Evolutionary conservation across 2,113 vertebrate species (phyloP).

Genomic region (Jacana jacana): DNA sequence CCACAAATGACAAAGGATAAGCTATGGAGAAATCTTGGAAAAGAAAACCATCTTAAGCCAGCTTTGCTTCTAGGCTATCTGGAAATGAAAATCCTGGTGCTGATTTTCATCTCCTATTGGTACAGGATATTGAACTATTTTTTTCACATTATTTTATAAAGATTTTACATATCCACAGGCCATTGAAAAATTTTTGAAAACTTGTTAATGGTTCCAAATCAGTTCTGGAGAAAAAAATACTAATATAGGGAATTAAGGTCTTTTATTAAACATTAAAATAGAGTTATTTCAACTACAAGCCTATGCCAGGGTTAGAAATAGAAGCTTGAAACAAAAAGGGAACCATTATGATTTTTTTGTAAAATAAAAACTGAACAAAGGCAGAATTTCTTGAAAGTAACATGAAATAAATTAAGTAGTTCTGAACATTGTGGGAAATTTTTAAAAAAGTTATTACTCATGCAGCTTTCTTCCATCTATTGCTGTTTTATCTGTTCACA

Average conservation of each 20-base stretch:
- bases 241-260: background rate
- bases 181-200: background rate
- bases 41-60: background rate
- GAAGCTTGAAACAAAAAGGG: background rate
- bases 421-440: background rate
- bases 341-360: background rate
- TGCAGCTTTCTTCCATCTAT: background rate
- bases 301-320: background rate
- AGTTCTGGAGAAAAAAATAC: background rate
- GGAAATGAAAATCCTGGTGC: background rate
- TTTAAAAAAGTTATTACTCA: background rate
- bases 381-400: background rate
- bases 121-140: background rate
- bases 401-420: background rate
- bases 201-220: background rate
- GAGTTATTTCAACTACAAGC: background rate
- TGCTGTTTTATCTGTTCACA: background rate
- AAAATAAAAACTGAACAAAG: background rate
- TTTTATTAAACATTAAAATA: conserved; percentile 27
- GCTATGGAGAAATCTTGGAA: background rate
- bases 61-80: background rate
- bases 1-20: background rate
- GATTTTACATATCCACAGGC: background rate
- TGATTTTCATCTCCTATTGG: background rate
- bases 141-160: background rate